Evolutionary conservation across 2,113 vertebrate genomes (phyloP).

Genomic region (Conger conger): DNA sequence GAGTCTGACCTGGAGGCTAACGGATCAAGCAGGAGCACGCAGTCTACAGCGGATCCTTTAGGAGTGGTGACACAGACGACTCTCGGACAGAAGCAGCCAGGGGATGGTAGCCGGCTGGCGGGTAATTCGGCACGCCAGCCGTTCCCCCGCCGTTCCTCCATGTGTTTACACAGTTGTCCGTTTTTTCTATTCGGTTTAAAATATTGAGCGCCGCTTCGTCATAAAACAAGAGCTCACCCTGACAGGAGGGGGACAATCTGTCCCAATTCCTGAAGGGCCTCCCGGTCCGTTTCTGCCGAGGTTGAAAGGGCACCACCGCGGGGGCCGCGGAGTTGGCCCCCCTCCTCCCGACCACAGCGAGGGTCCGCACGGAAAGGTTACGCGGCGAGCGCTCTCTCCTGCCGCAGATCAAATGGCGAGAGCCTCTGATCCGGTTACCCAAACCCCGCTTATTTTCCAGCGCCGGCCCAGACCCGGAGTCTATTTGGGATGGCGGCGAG

Average conservation of each 20-base stretch:
- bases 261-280: background rate
- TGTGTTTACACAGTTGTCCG: background rate
- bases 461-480: background rate
- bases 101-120: no score
- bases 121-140: background rate
- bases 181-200: background rate
- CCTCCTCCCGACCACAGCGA: background rate
- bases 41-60: background rate
- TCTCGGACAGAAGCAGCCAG: background rate
- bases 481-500: background rate
- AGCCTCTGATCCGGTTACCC: background rate
- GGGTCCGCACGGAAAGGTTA: background rate
- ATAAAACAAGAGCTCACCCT: background rate
- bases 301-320: background rate
- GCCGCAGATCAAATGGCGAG: background rate
- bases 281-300: background rate
- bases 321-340: no score
- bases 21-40: no score
- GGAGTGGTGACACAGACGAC: background rate
- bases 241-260: background rate
- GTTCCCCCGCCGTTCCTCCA: background rate
- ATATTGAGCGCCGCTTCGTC: background rate
- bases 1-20: background rate
- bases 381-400: background rate
- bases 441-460: background rate